Base-by-base conservation (phyloP, 2,113 vertebrate genomes). In the Myotis davidii region DNA sequence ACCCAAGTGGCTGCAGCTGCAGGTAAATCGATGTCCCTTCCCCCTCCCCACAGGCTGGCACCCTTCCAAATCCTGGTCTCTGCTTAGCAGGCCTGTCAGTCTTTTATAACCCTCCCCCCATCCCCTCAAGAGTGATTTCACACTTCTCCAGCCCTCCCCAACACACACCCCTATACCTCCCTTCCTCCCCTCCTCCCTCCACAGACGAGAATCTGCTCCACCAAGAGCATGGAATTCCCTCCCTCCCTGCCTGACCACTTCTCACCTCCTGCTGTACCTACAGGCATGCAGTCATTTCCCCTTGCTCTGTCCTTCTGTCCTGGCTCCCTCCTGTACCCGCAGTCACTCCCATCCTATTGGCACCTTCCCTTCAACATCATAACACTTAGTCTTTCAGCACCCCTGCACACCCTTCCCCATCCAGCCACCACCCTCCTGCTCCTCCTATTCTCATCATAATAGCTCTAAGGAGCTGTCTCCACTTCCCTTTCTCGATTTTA, bases 11-110 rank as follows among this genome's bases (percentile, higher is more conserved):
- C 76, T 29, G 48, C 50, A 23, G 42, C 81, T 74, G 34, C 27
- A 74, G 18, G 61, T 29, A 29, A 59, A 17, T 72, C 42, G 74
- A 20, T 7, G 52, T 73, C 65, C 50, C 21, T 27, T 27, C 27
- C 50, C 64, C 5, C 23, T 37, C 84, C 61, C 56, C 0, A 1
- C 34, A 42, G 18, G 5, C 27, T 89, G 84, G 48, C 37, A n/a
- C 25, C 25, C n/a, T 77, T 87, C 76, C 81, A 76, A 70, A 95
- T 74, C 67, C 73, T 89, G 34, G 29, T 85, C 61, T 79, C 54
- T 25, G 42, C 64, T 74, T 39, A 74, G 92, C 45, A 32, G 14
- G 27, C 25, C 85, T 92, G n/a, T 65, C 83, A 45, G 48, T 29
- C 85, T 70, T 92, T 54, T 85, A 23, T 27, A 90, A 9, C 52